Conservation (phyloP, 2,888 invertebrate species). For the Cartodere bifasciata region DNA sequence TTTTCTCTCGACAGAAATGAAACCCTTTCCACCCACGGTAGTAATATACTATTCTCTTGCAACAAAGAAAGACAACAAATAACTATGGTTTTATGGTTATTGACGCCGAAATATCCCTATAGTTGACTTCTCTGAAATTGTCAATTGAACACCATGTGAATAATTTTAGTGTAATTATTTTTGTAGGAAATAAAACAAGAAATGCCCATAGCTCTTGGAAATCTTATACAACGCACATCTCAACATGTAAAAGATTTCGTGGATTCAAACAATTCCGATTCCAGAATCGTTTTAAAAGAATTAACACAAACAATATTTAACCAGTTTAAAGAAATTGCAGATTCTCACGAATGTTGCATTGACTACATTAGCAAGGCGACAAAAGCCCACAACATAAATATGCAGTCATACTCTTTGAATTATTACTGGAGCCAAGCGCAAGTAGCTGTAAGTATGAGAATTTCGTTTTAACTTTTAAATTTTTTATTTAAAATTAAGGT, state of each 20-base stretch:
- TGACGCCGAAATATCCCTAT: too few relatives aligned
- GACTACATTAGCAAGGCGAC: conserved; percentile 48
- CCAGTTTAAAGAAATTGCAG: conserved; percentile 70
- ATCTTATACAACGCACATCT: conserved; percentile 67
- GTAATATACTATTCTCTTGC: too few relatives aligned
- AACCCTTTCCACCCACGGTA: too few relatives aligned
- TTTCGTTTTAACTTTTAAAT: too few relatives aligned
- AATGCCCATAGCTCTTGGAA: conserved; percentile 69
- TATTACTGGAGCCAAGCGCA: conserved; percentile 88
- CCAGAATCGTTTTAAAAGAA: conserved; percentile 33
- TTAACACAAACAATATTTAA: conserved; percentile 65
- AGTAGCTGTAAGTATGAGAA: conserved; percentile 60
- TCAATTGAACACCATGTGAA: too few relatives aligned
- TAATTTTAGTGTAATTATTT: conserved; percentile 4
- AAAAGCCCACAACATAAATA: conserved; percentile 42
- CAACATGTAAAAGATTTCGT: conserved; percentile 57
- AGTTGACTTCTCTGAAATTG: too few relatives aligned
- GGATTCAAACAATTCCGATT: conserved; percentile 28
- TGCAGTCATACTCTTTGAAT: conserved; percentile 52
- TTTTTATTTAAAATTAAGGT: too few relatives aligned
- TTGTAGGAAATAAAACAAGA: conserved; percentile 64
- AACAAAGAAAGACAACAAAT: too few relatives aligned
- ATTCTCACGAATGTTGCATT: conserved; percentile 58
- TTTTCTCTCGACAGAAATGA: too few relatives aligned
- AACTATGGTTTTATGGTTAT: too few relatives aligned